Evolutionary conservation across 2,113 vertebrate genomes (phyloP).

Genomic region (Rafetus swinhoei): DNA sequence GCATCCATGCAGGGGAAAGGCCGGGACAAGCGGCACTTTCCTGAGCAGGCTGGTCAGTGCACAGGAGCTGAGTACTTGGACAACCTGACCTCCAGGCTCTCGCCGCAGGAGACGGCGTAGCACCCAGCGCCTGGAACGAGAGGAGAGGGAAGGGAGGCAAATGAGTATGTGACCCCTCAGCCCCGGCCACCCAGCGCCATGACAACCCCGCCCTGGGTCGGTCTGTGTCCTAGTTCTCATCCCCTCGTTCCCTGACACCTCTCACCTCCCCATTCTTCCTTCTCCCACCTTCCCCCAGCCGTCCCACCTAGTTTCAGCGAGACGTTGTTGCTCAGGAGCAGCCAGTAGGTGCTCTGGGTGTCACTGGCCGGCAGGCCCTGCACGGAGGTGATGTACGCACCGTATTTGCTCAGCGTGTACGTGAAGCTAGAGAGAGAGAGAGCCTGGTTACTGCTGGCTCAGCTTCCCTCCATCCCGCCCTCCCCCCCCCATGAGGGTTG

Average conservation of each 20-base stretch:
- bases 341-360: constrained; percentile 53
- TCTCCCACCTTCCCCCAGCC: too few species aligned
- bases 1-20: neutral
- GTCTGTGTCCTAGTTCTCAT: too few species aligned
- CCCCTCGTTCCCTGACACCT: too few species aligned
- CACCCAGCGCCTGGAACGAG: neutral
- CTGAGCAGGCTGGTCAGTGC: neutral
- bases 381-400: constrained; percentile 45
- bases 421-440: constrained; percentile 33
- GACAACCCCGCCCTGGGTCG: too few species aligned
- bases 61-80: neutral
- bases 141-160: neutral
- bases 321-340: constrained; percentile 8
- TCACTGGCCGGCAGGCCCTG: neutral
- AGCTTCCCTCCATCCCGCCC: too few species aligned
- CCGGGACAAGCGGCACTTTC: too few species aligned
- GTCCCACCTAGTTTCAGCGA: constrained; percentile 27
- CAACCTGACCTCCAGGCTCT: neutral
- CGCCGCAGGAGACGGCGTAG: neutral
- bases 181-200: neutral
- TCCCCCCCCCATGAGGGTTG: too few species aligned
- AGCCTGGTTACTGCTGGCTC: neutral
- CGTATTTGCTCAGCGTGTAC: neutral
- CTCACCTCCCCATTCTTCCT: neutral
- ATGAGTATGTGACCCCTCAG: neutral